A percentile compares a stretch with the other conserved stretches of the same genome.
These are phyloP conservation scores for Lerema accius DNA, from an alignment of 1,140 invertebrate genomes.

Conservation along the genomic window DNA sequence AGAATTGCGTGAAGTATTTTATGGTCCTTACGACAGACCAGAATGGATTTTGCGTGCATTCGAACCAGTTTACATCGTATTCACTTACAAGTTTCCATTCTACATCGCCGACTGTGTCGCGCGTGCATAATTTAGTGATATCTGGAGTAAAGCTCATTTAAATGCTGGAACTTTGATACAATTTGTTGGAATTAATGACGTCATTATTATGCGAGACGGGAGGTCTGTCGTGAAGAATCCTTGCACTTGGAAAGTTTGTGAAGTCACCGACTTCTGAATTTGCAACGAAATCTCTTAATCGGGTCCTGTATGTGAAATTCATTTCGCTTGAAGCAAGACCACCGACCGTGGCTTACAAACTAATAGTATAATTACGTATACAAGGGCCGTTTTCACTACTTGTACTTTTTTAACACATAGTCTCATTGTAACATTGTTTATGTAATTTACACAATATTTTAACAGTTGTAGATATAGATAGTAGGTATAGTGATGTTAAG, in stretches of 20 bases:
- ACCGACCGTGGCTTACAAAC: not conserved
- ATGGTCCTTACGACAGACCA: constrained; percentile 25
- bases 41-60: constrained; percentile 48
- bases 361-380: too few species aligned
- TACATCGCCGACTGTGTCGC: constrained; percentile 19
- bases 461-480: too few species aligned
- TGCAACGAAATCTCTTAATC: too few species aligned
- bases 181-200: constrained; percentile 27
- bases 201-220: constrained; percentile 21
- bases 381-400: too few species aligned
- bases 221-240: not conserved
- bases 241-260: not conserved
- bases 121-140: constrained; percentile 19
- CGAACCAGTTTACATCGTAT: constrained; percentile 42
- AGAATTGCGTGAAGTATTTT: constrained; percentile 29
- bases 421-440: too few species aligned
- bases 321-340: not conserved
- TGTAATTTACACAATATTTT: too few species aligned
- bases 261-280: not conserved
- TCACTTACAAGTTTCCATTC: constrained; percentile 40
- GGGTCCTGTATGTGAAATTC: too few species aligned
- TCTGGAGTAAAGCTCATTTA: constrained; percentile 20
- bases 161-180: constrained; percentile 29
- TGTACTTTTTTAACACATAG: too few species aligned
- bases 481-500: too few species aligned